Evolutionary conservation across 2,888 invertebrate species (phyloP).

Genomic region (Laothoe populi): DNA sequence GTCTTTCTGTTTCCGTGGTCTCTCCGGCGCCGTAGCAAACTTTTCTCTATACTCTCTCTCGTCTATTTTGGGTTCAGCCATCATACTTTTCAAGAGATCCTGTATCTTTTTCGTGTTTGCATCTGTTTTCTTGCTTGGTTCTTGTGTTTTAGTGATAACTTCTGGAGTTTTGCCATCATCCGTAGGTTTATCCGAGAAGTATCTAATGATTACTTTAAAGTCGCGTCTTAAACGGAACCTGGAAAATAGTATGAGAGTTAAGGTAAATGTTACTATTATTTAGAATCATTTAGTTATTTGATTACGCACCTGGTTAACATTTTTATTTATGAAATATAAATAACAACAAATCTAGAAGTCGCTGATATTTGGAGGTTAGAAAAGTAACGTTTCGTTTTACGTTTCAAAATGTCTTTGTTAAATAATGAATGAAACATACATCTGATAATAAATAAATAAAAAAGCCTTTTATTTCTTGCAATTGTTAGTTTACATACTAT

Average conservation of each 20-base stretch:
- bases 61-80: slow-evolving; percentile 68
- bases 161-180: slow-evolving; percentile 57
- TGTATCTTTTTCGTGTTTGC: slow-evolving; percentile 72
- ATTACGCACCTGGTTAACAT: slow-evolving; percentile 17
- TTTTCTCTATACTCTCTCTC: slow-evolving; percentile 67
- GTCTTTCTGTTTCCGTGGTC: slow-evolving; percentile 51
- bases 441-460: no score
- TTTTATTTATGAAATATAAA: neutral
- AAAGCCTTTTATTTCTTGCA: neutral
- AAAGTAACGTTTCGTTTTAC: neutral
- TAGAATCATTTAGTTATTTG: neutral
- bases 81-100: slow-evolving; percentile 70
- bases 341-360: neutral
- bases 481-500: no score
- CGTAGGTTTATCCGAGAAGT: slow-evolving; percentile 44
- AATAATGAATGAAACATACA: neutral
- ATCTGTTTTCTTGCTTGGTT: slow-evolving; percentile 48
- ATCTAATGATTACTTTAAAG: slow-evolving; percentile 40
- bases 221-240: slow-evolving; percentile 23
- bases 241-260: neutral
- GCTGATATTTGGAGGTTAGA: neutral
- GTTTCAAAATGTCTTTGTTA: neutral
- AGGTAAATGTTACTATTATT: neutral
- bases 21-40: slow-evolving; percentile 67
- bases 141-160: slow-evolving; percentile 41